phyloP scores from a whole-genome alignment of 2,888 invertebrate genomes.

The Clitarchus hookeri region DNA sequence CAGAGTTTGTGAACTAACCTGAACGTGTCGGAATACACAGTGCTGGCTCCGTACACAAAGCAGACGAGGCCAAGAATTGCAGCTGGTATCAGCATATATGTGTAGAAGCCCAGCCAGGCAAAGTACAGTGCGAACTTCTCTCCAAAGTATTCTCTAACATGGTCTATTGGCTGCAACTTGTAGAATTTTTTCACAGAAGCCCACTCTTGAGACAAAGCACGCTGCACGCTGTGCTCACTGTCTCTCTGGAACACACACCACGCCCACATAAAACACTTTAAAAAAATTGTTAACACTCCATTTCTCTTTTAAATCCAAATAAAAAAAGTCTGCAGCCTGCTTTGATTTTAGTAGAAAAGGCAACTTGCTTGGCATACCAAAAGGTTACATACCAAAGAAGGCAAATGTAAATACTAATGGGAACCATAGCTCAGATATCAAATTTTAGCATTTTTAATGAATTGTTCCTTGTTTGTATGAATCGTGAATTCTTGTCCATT shows the following conservation, averaged over 20 bases:
- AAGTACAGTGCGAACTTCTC: constrained; percentile 79
- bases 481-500: no score
- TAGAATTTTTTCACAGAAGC: constrained; percentile 69
- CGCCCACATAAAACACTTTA: constrained; percentile 61
- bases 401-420: no score
- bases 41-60: constrained; percentile 63
- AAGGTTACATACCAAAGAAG: no score
- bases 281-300: constrained; percentile 42
- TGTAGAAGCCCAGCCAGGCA: constrained; percentile 87
- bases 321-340: no score
- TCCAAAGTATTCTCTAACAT: constrained; percentile 77
- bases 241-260: constrained; percentile 47
- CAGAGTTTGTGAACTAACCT: constrained; percentile 48
- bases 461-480: no score
- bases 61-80: constrained; percentile 70
- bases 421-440: no score
- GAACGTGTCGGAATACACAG: constrained; percentile 56
- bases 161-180: constrained; percentile 75
- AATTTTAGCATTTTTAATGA: no score
- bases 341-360: no score
- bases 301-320: no score
- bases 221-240: constrained; percentile 51
- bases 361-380: no score
- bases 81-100: constrained; percentile 78
- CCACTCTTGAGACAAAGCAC: constrained; percentile 70